Conservation (phyloP, 2,113 vertebrate species). For the Oenanthe melanoleuca region DNA sequence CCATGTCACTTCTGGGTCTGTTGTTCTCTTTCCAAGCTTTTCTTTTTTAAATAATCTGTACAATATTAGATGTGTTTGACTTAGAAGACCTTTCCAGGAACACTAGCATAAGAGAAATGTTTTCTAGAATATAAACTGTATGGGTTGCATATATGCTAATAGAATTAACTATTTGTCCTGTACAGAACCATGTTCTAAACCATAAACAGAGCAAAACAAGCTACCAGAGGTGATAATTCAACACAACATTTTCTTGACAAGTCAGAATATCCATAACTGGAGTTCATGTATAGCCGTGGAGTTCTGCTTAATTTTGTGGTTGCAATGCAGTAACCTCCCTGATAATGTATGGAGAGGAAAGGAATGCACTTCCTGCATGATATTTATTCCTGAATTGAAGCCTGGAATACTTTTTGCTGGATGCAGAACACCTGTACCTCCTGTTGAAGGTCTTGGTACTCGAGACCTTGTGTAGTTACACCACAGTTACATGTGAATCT, state of each 20-base stretch:
- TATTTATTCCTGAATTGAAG: background rate
- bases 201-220: background rate
- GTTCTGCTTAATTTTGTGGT: background rate
- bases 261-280: background rate
- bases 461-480: background rate
- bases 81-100: background rate
- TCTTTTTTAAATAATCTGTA: background rate
- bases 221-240: background rate
- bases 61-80: background rate
- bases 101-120: background rate
- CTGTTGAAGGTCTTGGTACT: background rate
- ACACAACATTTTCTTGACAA: background rate
- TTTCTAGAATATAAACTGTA: background rate
- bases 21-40: background rate
- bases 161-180: background rate
- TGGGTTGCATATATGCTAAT: background rate
- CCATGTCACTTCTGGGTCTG: background rate
- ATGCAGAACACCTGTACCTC: background rate
- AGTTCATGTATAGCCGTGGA: background rate
- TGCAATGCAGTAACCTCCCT: background rate
- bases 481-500: background rate
- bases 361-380: background rate
- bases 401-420: background rate
- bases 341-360: background rate
- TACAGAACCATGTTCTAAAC: background rate